phyloP scores from a whole-genome alignment of 2,113 vertebrate species.

The Myotis yumanensis region DNA sequence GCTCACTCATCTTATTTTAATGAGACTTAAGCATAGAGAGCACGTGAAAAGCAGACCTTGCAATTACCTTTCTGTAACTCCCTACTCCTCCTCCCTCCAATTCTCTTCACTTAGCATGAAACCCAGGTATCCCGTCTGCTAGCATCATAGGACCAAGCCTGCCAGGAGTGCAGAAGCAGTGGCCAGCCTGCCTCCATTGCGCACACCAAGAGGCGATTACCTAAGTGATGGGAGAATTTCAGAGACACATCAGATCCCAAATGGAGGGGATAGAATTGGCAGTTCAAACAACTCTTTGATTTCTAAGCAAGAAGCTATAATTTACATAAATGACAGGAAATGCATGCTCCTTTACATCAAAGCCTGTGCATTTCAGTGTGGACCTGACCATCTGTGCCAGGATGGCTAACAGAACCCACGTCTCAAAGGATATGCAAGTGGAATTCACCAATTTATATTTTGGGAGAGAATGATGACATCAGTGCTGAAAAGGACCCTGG shows the following conservation, averaged over 20 bases:
- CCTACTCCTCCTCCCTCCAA: neutral
- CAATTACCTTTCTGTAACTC: neutral
- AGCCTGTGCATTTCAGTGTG: neutral
- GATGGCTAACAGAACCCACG: neutral
- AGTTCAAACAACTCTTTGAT: slow-evolving; percentile 39
- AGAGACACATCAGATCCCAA: neutral
- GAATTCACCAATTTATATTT: neutral
- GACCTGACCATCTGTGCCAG: neutral
- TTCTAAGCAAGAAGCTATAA: neutral
- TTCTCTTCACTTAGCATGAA: neutral
- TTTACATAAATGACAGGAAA: slow-evolving; percentile 21
- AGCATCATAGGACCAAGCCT: neutral
- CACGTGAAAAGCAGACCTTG: neutral
- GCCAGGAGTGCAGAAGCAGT: fast-evolving
- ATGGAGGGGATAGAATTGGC: neutral
- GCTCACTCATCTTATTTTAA: neutral
- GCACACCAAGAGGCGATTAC: neutral
- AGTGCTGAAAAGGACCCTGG: neutral
- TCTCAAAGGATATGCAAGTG: neutral
- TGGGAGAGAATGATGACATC: neutral
- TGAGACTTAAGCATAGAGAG: neutral
- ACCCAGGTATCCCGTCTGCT: neutral
- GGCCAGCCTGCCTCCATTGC: fast-evolving
- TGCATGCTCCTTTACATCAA: neutral
- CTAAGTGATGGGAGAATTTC: neutral